phyloP scores from a whole-genome alignment of 2,113 vertebrate genomes.

The Xiphophorus maculatus region DNA sequence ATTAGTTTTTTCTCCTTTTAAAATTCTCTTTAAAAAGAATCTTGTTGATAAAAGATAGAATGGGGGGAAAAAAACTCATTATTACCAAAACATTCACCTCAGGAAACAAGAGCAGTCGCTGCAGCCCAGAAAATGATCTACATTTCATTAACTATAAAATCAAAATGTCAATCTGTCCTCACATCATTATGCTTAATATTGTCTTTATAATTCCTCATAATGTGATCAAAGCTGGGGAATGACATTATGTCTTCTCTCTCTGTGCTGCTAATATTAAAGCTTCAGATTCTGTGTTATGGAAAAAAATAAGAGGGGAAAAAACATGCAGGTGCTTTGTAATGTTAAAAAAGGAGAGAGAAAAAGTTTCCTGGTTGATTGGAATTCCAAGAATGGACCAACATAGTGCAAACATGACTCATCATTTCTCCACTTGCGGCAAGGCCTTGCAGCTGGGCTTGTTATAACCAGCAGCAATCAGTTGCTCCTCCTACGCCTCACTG shows the following conservation, averaged over 20 bases:
- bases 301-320: not conserved
- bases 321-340: not conserved
- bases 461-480: conserved; percentile 20
- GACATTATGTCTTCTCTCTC: not conserved
- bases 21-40: conserved; percentile 25
- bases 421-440: not conserved
- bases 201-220: not conserved
- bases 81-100: conserved; percentile 15
- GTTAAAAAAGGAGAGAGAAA: not conserved
- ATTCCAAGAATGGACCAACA: conserved; percentile 9
- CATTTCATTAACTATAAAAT: conserved; percentile 1
- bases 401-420: conserved; percentile 13
- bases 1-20: conserved; percentile 43
- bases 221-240: not conserved
- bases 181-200: not conserved
- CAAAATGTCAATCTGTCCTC: not conserved
- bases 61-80: not conserved
- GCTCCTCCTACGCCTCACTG: conserved; percentile 6
- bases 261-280: not conserved
- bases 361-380: not conserved
- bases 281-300: not conserved
- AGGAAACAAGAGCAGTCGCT: conserved; percentile 20
- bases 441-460: conserved; percentile 14
- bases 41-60: conserved; percentile 16
- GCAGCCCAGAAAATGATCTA: conserved; percentile 13